These are phyloP conservation scores for Sebastes melanostomus DNA, from an alignment of 2,797 vertebrate species.

Conservation along the genomic window DNA sequence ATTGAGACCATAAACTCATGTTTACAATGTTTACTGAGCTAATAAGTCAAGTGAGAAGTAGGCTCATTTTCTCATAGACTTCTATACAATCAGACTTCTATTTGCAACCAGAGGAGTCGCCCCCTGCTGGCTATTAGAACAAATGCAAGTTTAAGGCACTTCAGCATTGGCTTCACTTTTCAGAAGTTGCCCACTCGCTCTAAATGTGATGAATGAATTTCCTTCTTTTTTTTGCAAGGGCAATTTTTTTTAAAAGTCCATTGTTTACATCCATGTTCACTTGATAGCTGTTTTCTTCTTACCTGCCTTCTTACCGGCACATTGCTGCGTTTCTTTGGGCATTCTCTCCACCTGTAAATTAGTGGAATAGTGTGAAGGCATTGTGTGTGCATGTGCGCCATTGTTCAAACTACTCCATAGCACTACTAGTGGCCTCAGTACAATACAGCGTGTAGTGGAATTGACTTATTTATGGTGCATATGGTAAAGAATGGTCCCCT, in stretches of 20 bases:
- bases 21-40: too few species aligned
- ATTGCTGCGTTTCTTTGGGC: not conserved
- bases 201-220: not conserved
- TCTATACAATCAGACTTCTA: too few species aligned
- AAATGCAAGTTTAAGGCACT: rapidly evolving
- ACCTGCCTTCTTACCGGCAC: too few species aligned
- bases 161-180: too few species aligned
- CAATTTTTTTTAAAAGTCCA: not conserved
- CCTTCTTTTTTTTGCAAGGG: rapidly evolving
- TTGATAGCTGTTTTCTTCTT: not conserved
- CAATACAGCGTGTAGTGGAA: not conserved
- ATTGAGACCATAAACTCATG: too few species aligned
- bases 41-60: too few species aligned
- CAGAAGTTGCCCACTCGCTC: too few species aligned
- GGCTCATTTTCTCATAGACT: too few species aligned
- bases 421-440: not conserved
- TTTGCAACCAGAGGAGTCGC: too few species aligned
- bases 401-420: not conserved
- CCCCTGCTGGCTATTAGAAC: too few species aligned
- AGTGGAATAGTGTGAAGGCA: not conserved
- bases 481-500: not conserved
- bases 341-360: not conserved
- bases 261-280: not conserved
- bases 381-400: not conserved
- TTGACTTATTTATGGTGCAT: not conserved